Base-by-base conservation (phyloP, 2,888 invertebrate species). In the Drosophila cracens region DNA sequence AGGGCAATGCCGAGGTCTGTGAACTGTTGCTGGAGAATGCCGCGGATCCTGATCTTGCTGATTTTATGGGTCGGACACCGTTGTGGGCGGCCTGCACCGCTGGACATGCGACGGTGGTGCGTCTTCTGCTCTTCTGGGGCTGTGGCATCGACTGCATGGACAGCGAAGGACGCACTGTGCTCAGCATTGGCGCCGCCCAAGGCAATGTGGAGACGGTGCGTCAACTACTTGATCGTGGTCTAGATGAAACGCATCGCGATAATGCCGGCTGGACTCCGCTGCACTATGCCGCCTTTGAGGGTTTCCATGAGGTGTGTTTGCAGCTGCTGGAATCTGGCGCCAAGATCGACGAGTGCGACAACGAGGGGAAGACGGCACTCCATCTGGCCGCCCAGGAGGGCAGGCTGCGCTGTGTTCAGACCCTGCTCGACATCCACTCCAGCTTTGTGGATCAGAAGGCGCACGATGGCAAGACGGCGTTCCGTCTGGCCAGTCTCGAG, bases 251-350 rank as follows among this genome's bases (percentile, higher is more conserved):
- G 72, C 97, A 97, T 90, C 94, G 97, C 27, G 99, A 99, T 92
- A 98, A 98, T 93, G 97, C 97, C 0, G 99, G 99, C 0, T 99
- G 99, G 99, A 99, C 99, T 1, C 98, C 99, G 0, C 93, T 99
- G 62, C 99, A 99, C 92, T 99, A 99, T 92, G 97, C 99, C 0
- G 97, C 99, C 18, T 99, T 98, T 92, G 98, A 99, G 94, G 97
- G 96, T 93, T 93, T 92, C 79, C 92, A 92, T 53, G 93, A 93
- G 70, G 93, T 93, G 65, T 93, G 93, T 65, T 75, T 93, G 31
- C 93, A 93, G 78, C 76, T 93, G 36, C 93, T 98, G 0, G 98
- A 98, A 90, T 97, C 97, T 0, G 98, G 98, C 1, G 98, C 97
- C 0, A 95, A 97, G 91, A 96, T 97, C 13, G 97, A 97, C 90